Base-by-base conservation (phyloP, 2,113 vertebrate species). In the Callipepla californica region DNA sequence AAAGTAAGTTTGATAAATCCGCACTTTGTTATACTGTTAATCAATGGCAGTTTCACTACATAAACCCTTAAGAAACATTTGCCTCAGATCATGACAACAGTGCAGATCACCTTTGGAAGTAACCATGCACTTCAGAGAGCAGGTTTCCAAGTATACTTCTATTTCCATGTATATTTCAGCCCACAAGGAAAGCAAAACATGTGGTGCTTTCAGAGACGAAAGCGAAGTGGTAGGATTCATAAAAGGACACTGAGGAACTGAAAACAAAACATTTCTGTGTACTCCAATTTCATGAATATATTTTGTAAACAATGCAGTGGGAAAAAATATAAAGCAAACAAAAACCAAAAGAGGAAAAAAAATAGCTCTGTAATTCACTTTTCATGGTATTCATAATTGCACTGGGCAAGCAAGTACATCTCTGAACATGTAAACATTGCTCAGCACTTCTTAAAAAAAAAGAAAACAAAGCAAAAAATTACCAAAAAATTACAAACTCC, bases 41-140 rank as follows among this genome's bases (percentile, higher is more conserved):
- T 28, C 36, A 62, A 32, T 0, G 1, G 34, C 22, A 12, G 7
- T 68, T 77, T 48, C 2, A 1, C 30, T 7, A 0, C 26, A 28
- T 9, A 66, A 28, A 6, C 3, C 8, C 20, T 34, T 25, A 68
- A 69, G 16, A 67, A 17, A 22, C 10, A 16, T 66, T 69, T 61
- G 19, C 45, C 30, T 57, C 32, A 45, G 45, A 48, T 13, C 22
- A 47, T 0, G 40, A 3, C 2, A 62, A 70, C 23, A 11, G 11
- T 23, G 26, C 28, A 23, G 14, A 42, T 40, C 22, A 36, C 2
- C 42, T 76, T 34, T 4, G 4, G 21, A 7, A 63, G 22, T 17
- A 84, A 79, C 5, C 16, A 44, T 0, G 2, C 0, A 0, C 30
- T 84, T 68, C 28, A 79, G 74, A 53, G 89, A 76, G 34, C 40